Base-by-base conservation (phyloP, 2,888 invertebrate species). In the Xanthorhoe designata region DNA sequence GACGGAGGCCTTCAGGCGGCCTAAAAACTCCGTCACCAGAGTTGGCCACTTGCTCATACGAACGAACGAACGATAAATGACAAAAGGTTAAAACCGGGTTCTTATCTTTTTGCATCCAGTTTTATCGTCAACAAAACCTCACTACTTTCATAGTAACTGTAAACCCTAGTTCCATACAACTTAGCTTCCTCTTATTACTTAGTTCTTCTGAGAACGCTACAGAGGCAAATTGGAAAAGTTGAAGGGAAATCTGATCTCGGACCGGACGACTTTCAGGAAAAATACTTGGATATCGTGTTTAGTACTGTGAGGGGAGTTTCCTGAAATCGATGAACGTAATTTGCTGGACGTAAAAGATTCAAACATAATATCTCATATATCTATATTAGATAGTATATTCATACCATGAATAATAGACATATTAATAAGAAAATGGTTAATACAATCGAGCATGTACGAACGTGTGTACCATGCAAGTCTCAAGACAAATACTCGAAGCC, bases 141-240 rank as follows among this genome's bases (percentile, higher is more conserved):
- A 32, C 4, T 32, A 52, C 61, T 67, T 50, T 42, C 38, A 49
- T 17, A 65, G 19, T 38, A 42, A 53, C 54, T 58, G 50, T 54
- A 62, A 47, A 61, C 35, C 61, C 42, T 54, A 58, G 61, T 62
- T 66, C 50, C n/a, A 58, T 58, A 62, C 57, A 58, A 71, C 66
- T 66, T 59, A 62, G 56, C 51, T 57, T 64, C 53, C 61, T 58
- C 63, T 67, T 68, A 68, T 68, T 69, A 70, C 70, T 70, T 61
- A 70, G 70, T 73, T 67, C 59, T 68, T 69, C 65, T 64, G 58
- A 66, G 51, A 53, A 66, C 56, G 69, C 71, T 67, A 18, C 66
- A 53, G 63, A 74, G 66, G 73, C 68, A 75, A 75, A 75, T 75
- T 75, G 74, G 73, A 75, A 75, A 75, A 75, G 70, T 75, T 74